These are phyloP conservation scores for Rattus rattus DNA, from an alignment of 2,113 vertebrate species.

Conservation along the genomic window DNA sequence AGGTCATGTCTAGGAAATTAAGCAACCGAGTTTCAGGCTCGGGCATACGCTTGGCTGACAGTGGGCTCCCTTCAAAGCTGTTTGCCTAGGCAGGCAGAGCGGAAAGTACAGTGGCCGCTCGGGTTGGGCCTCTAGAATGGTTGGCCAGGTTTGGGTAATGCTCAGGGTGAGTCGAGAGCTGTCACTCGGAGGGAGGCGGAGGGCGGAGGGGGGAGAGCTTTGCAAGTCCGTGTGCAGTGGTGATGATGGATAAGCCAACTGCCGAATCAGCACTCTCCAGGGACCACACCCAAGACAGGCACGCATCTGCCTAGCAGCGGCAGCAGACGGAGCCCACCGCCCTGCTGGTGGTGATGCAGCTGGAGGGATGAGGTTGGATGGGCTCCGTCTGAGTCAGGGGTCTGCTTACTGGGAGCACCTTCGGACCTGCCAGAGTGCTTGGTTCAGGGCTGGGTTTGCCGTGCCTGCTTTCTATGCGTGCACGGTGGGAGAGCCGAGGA, in stretches of 20 bases:
- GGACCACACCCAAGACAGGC: not conserved
- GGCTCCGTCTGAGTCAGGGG: slow-evolving; percentile 35
- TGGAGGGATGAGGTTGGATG: not conserved
- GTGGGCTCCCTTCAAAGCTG: not conserved
- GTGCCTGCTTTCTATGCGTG: slow-evolving; percentile 25
- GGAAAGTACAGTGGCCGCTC: not conserved
- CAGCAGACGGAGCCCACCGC: not conserved
- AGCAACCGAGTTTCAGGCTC: slow-evolving; percentile 55
- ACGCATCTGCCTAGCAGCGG: not conserved
- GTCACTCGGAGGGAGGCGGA: not conserved
- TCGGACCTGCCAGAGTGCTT: not conserved
- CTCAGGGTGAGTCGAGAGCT: not conserved
- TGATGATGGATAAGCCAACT: not conserved
- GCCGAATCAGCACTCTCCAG: not conserved
- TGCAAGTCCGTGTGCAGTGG: not conserved
- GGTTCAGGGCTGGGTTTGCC: not conserved
- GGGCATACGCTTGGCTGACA: not conserved
- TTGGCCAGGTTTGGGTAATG: too few species aligned
- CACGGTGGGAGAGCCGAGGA: not conserved
- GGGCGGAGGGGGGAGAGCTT: not conserved
- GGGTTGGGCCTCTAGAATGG: not conserved
- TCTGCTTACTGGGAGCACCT: slow-evolving; percentile 1
- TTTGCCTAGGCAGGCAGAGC: not conserved
- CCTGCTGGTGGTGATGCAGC: not conserved
- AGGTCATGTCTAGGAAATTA: slow-evolving; percentile 55